These are phyloP conservation scores for Leptestheria dahalacensis DNA, from an alignment of 1,140 invertebrate genomes.

Conservation along the genomic window DNA sequence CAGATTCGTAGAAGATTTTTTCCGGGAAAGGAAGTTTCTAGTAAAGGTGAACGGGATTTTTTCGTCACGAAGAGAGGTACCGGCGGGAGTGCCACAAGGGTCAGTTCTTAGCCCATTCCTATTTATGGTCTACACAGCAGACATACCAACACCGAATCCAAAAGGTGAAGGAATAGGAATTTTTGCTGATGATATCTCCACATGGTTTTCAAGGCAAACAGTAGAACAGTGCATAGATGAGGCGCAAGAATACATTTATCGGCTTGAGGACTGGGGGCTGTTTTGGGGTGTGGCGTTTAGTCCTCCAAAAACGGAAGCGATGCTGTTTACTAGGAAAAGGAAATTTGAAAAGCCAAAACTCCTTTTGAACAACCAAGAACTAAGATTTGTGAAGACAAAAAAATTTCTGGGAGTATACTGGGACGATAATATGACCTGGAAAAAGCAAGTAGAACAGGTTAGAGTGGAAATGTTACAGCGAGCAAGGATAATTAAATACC, in stretches of 20 bases:
- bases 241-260: background rate
- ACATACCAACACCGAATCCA: background rate
- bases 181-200: background rate
- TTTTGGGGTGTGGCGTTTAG: background rate
- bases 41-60: background rate
- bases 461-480: background rate
- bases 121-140: background rate
- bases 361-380: background rate
- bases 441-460: background rate
- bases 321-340: background rate
- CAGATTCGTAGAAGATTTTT: constrained; percentile 12
- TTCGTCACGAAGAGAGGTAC: background rate
- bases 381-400: background rate
- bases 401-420: background rate
- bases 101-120: background rate
- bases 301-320: background rate
- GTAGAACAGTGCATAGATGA: background rate
- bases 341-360: background rate
- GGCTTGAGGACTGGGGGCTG: background rate
- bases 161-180: background rate
- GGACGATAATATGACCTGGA: background rate
- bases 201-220: background rate
- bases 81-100: background rate
- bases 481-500: background rate
- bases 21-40: background rate